phyloP scores from a whole-genome alignment of 2,888 invertebrate genomes.

The Slavum lentiscoides region DNA sequence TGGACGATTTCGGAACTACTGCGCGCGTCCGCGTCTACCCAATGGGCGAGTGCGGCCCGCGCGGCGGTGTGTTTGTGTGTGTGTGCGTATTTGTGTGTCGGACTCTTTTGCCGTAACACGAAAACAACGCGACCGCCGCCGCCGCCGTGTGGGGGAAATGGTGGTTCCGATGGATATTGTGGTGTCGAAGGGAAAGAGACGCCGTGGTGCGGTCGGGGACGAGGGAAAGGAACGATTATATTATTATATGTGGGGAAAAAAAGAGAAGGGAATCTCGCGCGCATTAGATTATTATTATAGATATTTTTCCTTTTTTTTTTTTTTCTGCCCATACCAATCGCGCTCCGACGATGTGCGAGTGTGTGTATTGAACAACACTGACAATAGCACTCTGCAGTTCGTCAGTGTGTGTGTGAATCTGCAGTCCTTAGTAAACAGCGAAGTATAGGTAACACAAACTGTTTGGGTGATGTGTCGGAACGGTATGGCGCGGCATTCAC shows the following conservation, averaged over 20 bases:
- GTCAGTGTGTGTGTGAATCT: not conserved
- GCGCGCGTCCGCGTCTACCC: conserved; percentile 16
- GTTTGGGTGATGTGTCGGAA: not conserved
- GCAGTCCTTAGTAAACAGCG: not conserved
- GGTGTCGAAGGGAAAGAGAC: not conserved
- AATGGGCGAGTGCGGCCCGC: not conserved
- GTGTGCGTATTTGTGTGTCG: not conserved
- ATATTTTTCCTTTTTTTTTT: not conserved
- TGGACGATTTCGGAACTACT: conserved; percentile 24
- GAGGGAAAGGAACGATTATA: conserved; percentile 31
- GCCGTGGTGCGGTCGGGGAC: not conserved
- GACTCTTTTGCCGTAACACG: conserved; percentile 5
- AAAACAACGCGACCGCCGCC: not conserved
- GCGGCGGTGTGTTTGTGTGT: not conserved
- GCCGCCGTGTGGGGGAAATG: not conserved
- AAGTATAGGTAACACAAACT: not conserved
- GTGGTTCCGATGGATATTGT: not conserved
- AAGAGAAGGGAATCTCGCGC: conserved; percentile 26
- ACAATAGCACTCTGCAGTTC: not conserved
- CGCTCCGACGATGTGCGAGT: conserved; percentile 7
- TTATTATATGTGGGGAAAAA: conserved; percentile 5
- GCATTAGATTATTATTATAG: conserved; percentile 1
- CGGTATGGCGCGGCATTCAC: not conserved
- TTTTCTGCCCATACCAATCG: conserved; percentile 9
- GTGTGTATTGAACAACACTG: not conserved